Conservation (phyloP, 2,113 vertebrate species). For the Aspidoscelis tigris region DNA sequence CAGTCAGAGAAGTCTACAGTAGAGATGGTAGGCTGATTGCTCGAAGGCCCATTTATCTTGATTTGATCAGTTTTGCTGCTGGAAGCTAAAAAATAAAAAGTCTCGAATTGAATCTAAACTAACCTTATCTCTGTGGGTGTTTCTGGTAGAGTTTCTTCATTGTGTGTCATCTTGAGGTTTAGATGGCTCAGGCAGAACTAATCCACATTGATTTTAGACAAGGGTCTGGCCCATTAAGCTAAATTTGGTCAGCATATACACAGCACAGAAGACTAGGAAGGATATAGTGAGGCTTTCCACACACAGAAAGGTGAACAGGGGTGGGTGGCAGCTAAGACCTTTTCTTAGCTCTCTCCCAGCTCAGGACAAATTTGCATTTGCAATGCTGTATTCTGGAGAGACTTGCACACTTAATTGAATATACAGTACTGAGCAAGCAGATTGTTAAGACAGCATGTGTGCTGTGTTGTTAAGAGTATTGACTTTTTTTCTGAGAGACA, state of each 20-base stretch:
- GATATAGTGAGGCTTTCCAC: not conserved
- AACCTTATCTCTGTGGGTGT: constrained; percentile 18
- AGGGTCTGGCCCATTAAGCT: not conserved
- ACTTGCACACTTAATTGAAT: not conserved
- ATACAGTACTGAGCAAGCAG: not conserved
- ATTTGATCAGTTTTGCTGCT: constrained; percentile 26
- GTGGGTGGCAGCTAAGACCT: not conserved
- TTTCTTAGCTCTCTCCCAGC: not conserved
- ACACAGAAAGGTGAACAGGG: not conserved
- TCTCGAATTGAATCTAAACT: constrained; percentile 7
- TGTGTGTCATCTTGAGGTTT: not conserved
- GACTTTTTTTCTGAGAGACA: not conserved
- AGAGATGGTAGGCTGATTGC: constrained; percentile 10
- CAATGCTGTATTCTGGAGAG: not conserved
- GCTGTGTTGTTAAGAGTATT: not conserved
- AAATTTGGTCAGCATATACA: constrained; percentile 17
- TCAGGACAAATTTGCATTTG: not conserved
- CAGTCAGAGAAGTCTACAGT: not conserved
- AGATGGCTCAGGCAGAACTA: constrained; percentile 8
- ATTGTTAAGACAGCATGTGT: not conserved
- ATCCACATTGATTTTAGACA: constrained; percentile 15
- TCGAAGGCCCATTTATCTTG: constrained; percentile 33
- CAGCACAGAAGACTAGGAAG: not conserved
- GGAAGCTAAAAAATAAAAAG: not conserved
- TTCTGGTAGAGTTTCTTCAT: not conserved